Conservation (phyloP, 2,797 vertebrate species). For the Poeciliopsis presidionis region DNA sequence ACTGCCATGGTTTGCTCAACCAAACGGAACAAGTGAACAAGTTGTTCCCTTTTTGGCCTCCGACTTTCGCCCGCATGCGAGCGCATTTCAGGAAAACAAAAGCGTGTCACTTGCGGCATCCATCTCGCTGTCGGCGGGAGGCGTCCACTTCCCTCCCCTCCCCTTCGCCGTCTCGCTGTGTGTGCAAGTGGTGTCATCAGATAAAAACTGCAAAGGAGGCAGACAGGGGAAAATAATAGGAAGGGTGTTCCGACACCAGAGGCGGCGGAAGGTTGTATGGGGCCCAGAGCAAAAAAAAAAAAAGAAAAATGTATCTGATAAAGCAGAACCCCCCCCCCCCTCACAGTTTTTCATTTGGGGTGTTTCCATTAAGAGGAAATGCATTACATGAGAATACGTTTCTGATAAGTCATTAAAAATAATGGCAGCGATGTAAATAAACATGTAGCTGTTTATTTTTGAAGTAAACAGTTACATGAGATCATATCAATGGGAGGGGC, state of each 20-base stretch:
- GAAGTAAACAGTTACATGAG: no score
- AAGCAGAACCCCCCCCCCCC: no score
- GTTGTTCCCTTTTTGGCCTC: slow-evolving; percentile 69
- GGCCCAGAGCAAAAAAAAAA: not conserved
- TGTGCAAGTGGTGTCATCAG: slow-evolving; percentile 66
- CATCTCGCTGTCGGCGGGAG: slow-evolving; percentile 70
- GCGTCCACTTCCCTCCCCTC: slow-evolving; percentile 4
- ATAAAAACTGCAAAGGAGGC: slow-evolving; percentile 56
- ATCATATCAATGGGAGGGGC: not conserved
- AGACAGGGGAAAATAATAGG: slow-evolving; percentile 59
- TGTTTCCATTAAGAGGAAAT: no score
- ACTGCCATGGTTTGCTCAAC: slow-evolving; percentile 68
- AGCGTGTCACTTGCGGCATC: slow-evolving; percentile 72
- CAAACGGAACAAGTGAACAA: slow-evolving; percentile 73
- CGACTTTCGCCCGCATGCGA: slow-evolving; percentile 63
- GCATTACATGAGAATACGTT: no score
- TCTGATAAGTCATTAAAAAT: no score
- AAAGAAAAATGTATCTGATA: not conserved
- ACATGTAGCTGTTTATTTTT: no score
- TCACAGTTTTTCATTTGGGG: no score
- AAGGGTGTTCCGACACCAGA: slow-evolving; percentile 59
- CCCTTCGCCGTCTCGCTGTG: slow-evolving; percentile 47
- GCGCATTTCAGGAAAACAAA: slow-evolving; percentile 74
- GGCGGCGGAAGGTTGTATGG: not conserved
- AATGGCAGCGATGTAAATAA: no score